phyloP scores from a whole-genome alignment of 2,888 invertebrate species.

The Desoria tigrina region DNA sequence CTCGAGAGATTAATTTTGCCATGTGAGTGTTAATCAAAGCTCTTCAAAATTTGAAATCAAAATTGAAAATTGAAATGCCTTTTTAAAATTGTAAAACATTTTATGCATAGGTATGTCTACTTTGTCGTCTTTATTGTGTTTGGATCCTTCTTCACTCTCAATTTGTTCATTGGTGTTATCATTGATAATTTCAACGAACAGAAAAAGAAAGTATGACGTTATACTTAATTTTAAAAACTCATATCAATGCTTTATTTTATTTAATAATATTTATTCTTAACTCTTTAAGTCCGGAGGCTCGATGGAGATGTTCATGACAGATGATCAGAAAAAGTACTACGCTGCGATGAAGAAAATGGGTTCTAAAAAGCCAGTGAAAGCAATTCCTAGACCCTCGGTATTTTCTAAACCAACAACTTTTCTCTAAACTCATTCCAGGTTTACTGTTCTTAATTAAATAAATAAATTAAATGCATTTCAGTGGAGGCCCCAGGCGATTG shows the following conservation, averaged over 20 bases:
- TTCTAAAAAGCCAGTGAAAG: slow-evolving; percentile 96
- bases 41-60: no score
- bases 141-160: slow-evolving; percentile 98
- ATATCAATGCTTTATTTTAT: no score
- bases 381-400: slow-evolving; percentile 96
- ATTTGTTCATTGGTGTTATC: slow-evolving; percentile 99
- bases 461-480: slow-evolving; percentile 57
- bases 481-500: slow-evolving; percentile 95
- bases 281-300: slow-evolving; percentile 95
- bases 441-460: background rate
- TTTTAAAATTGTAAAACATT: background rate
- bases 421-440: no score
- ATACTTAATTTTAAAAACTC: no score
- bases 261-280: slow-evolving; percentile 30
- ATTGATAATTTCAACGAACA: slow-evolving; percentile 99
- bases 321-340: slow-evolving; percentile 99
- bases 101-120: slow-evolving; percentile 75
- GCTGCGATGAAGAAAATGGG: slow-evolving; percentile 99
- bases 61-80: background rate
- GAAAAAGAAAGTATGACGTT: slow-evolving; percentile 62
- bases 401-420: slow-evolving; percentile 5
- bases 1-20: slow-evolving; percentile 89
- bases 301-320: slow-evolving; percentile 99
- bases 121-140: slow-evolving; percentile 99
- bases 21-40: no score